A percentile compares a stretch with the other conserved stretches of the same genome.
phyloP scores from a whole-genome alignment of 1,140 invertebrate genomes.

The Papilio aristodemus region DNA sequence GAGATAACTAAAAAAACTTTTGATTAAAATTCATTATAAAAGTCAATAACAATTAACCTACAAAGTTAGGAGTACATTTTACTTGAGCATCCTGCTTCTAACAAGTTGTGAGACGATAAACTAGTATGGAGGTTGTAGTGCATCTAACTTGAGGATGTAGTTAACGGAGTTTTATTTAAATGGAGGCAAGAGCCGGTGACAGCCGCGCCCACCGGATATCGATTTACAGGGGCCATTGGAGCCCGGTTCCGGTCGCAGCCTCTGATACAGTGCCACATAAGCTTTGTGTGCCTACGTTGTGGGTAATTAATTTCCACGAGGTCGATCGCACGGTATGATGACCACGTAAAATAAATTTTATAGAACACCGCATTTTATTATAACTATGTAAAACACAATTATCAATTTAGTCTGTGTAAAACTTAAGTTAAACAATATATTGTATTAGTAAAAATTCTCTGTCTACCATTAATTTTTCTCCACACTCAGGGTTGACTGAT shows the following conservation, averaged over 20 bases:
- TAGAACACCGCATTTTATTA: constrained; percentile 20
- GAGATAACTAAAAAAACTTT: too few species aligned
- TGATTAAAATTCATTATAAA: too few species aligned
- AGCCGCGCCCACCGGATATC: constrained; percentile 70
- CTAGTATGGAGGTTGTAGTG: constrained; percentile 4
- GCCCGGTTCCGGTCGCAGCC: constrained; percentile 62
- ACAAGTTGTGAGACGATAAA: not conserved
- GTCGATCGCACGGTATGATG: constrained; percentile 37
- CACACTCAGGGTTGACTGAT: too few species aligned
- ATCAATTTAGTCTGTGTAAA: not conserved
- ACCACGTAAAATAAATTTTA: constrained; percentile 30
- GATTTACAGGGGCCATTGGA: constrained; percentile 70
- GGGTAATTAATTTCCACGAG: constrained; percentile 69
- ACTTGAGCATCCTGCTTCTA: not conserved
- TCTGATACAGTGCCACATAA: constrained; percentile 58
- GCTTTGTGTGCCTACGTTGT: constrained; percentile 65
- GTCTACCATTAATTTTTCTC: too few species aligned
- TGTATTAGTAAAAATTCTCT: too few species aligned
- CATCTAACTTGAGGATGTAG: constrained; percentile 47
- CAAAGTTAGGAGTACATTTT: not conserved
- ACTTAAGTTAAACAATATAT: not conserved
- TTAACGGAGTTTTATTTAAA: constrained; percentile 64
- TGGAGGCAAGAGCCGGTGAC: constrained; percentile 51
- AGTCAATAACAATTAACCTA: not conserved
- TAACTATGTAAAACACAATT: constrained; percentile 17